Evolutionary conservation across 2,888 invertebrate species (phyloP), one percentile per base, ranked within the genome.

Genomic region (Chironomus tentans): DNA sequence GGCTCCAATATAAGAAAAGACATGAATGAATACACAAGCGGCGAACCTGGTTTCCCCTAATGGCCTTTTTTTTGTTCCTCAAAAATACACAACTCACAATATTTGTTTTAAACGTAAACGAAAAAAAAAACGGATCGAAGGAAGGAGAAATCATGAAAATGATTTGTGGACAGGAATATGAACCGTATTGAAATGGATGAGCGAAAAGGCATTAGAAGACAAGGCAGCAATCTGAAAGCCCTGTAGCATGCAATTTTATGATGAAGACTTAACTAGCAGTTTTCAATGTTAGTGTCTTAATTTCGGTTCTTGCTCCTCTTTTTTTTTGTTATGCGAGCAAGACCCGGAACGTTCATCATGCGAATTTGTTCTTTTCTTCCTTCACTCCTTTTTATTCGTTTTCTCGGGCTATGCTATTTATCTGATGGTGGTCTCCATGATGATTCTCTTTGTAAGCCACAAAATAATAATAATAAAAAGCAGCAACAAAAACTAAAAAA

Each of bases 231-330:
- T 38, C 10, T 38, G 56, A 56, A 56, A 56, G 56, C 56, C 62
- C 62, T 21, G 62, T 22, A 22, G 18, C 62, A 61, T 61, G 21
- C 24, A 48, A 61, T 72, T 61, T 61, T 18, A 72, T 38, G 72
- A 72, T 72, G 72, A 72, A 72, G 72, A 61, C 72, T 72, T 72
- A 72, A 72, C 72, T 72, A 72, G 72, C 69, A 69, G 47, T 46
- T 46, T 69, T 47, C 69, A 69, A 69, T 69, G 69, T 72, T 72
- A 61, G 61, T 61, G 61, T 72, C 72, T 72, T 72, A 72, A 72
- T 72, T 72, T 72, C 28, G 21, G 18, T 47, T 70, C 18, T 70
- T 70, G 28, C 46, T 72, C 56, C 50, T 24, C 24, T 72, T 18
- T 18, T 48, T 10, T 62, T 38, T 38, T 38, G 38, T 28, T 28